A percentile compares a stretch with the other conserved stretches of the same genome.
Evolutionary conservation across 2,888 invertebrate genomes (phyloP).

Genomic region (Branchipolynoe longqiensis): DNA sequence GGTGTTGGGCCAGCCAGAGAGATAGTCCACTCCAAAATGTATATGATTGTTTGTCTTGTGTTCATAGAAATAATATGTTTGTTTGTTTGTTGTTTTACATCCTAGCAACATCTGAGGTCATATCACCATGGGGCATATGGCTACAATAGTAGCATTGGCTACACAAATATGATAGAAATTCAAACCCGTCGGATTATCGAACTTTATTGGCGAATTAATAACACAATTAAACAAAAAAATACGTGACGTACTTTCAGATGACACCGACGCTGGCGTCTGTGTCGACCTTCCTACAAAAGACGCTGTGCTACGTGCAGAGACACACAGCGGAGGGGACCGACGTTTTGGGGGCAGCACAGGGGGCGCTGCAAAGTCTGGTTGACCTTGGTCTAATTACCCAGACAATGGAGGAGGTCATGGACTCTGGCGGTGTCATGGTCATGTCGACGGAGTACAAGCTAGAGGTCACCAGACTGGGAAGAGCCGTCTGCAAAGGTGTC

Average conservation of each 20-base stretch:
- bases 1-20: too few relatives aligned
- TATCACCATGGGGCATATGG: too few relatives aligned
- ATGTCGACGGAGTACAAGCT: constrained; percentile 63
- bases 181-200: neutral
- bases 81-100: too few relatives aligned
- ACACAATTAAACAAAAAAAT: neutral
- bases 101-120: too few relatives aligned
- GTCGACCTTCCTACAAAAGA: constrained; percentile 83
- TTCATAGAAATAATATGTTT: too few relatives aligned
- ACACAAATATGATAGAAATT: too few relatives aligned
- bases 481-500: constrained; percentile 90
- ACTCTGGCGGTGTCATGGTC: constrained; percentile 43
- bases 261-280: constrained; percentile 70
- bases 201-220: neutral
- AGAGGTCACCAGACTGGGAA: constrained; percentile 85
- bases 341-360: constrained; percentile 69
- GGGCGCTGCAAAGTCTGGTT: constrained; percentile 74
- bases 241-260: constrained; percentile 65
- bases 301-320: constrained; percentile 87
- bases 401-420: constrained; percentile 53
- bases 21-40: too few relatives aligned
- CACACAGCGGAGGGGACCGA: constrained; percentile 67
- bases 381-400: constrained; percentile 72
- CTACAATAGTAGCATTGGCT: too few relatives aligned
- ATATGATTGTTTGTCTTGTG: too few relatives aligned